Conservation (phyloP, 2,113 vertebrate species). For the Pomatostomus ruficeps region DNA sequence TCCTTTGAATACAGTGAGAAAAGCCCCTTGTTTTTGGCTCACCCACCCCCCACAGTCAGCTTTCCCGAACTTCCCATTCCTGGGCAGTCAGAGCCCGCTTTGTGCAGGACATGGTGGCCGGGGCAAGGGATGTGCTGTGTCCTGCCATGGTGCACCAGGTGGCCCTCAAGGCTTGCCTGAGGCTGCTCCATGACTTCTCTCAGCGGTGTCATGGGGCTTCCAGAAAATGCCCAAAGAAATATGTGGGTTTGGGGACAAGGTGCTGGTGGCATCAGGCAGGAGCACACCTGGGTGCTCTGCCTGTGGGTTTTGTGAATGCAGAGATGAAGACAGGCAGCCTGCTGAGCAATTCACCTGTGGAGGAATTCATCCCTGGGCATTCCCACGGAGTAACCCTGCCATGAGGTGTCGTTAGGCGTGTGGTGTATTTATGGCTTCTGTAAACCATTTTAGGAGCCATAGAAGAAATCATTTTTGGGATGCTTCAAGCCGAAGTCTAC, state of each 20-base stretch:
- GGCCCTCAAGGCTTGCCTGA: neutral
- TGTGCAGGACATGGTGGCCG: accelerated
- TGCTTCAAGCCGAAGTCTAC: neutral
- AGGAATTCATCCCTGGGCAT: neutral
- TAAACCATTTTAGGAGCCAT: neutral
- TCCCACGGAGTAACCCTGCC: neutral
- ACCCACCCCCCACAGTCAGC: neutral
- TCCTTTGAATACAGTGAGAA: neutral
- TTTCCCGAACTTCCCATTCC: neutral
- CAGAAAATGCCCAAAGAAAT: neutral
- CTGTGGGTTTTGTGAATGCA: neutral
- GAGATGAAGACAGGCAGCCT: neutral
- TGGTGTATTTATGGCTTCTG: neutral
- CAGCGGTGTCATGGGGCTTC: neutral
- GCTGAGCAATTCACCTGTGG: neutral
- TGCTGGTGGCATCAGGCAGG: neutral
- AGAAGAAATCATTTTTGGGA: neutral
- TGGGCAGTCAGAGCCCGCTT: accelerated
- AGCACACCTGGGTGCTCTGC: neutral
- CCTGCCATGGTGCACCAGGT: neutral
- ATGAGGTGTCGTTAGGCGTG: neutral
- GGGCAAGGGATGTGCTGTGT: neutral
- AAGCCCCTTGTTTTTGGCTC: neutral
- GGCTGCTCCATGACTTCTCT: neutral
- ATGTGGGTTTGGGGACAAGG: neutral